A percentile compares a stretch with the other conserved stretches of the same genome.
Evolutionary conservation across 2,797 vertebrate species (phyloP).

Genomic region (Sebastes alutus): DNA sequence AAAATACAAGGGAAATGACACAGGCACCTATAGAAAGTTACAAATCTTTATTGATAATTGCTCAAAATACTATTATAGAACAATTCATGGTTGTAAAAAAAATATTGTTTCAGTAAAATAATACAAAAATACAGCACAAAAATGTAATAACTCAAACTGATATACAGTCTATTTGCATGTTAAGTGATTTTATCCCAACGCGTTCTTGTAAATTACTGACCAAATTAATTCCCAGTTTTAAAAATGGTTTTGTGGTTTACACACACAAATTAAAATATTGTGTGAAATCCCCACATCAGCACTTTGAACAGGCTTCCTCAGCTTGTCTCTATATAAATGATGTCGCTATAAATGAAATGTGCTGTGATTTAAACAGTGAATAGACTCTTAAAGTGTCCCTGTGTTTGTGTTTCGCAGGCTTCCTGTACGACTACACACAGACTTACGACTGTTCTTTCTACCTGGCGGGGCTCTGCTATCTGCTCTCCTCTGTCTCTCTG

Average conservation of each 20-base stretch:
- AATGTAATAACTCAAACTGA: not conserved
- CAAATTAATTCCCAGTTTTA: not conserved
- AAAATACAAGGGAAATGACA: not conserved
- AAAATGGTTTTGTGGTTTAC: not conserved
- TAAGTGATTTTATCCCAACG: not conserved
- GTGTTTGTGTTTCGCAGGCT: slow-evolving; percentile 80
- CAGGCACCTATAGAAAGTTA: not conserved
- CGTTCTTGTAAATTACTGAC: not conserved
- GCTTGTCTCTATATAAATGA: not conserved
- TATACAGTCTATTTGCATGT: not conserved
- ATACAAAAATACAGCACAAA: not conserved
- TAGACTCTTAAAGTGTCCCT: not conserved
- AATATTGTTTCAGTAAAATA: too few species aligned
- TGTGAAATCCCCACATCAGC: not conserved
- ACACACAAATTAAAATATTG: not conserved
- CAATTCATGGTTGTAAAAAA: not conserved
- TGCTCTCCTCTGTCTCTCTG: slow-evolving; percentile 89
- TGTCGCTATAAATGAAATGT: not conserved
- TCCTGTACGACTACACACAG: slow-evolving; percentile 92
- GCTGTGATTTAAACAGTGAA: not conserved
- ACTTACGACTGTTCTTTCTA: slow-evolving; percentile 93
- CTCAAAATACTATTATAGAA: not conserved
- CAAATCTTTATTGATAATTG: not conserved
- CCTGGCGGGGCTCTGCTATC: slow-evolving; percentile 90
- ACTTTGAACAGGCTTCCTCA: not conserved